These are phyloP conservation scores for Drosophila algonquin DNA, from an alignment of 2,888 invertebrate genomes.

Conservation along the genomic window DNA sequence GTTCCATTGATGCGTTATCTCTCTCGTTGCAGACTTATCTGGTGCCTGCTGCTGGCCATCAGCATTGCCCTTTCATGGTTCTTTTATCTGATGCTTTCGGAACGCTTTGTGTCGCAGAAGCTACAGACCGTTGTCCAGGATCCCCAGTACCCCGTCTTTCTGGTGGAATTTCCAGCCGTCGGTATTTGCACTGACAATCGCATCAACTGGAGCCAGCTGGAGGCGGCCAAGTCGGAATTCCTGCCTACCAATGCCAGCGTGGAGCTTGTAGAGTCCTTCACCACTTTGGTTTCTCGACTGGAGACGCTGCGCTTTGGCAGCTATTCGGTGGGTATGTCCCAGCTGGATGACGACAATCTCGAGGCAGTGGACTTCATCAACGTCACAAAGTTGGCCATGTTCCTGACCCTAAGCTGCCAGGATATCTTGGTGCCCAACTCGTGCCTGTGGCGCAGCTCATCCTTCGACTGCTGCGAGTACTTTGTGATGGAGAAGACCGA, in stretches of 20 bases:
- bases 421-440: conserved; percentile 79
- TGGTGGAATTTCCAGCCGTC: conserved; percentile 81
- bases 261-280: conserved; percentile 63
- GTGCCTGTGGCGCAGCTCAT: conserved; percentile 83
- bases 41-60: conserved; percentile 72
- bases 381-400: conserved; percentile 62
- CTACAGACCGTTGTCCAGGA: conserved; percentile 82
- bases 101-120: conserved; percentile 73
- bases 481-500: conserved; percentile 84
- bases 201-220: conserved; percentile 80
- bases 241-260: conserved; percentile 68
- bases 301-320: conserved; percentile 78
- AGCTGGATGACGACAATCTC: conserved; percentile 76
- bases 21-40: conserved; percentile 68
- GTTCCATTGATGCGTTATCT: not conserved
- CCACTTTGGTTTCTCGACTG: conserved; percentile 66
- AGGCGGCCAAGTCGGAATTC: conserved; percentile 71
- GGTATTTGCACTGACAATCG: conserved; percentile 81
- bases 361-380: conserved; percentile 77
- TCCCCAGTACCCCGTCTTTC: conserved; percentile 81
- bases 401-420: conserved; percentile 77
- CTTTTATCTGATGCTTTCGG: conserved; percentile 69
- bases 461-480: conserved; percentile 83
- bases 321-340: conserved; percentile 56
- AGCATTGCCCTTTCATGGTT: conserved; percentile 68